Base-by-base conservation (phyloP, 2,888 invertebrate genomes). In the Acrobasis consociella region DNA sequence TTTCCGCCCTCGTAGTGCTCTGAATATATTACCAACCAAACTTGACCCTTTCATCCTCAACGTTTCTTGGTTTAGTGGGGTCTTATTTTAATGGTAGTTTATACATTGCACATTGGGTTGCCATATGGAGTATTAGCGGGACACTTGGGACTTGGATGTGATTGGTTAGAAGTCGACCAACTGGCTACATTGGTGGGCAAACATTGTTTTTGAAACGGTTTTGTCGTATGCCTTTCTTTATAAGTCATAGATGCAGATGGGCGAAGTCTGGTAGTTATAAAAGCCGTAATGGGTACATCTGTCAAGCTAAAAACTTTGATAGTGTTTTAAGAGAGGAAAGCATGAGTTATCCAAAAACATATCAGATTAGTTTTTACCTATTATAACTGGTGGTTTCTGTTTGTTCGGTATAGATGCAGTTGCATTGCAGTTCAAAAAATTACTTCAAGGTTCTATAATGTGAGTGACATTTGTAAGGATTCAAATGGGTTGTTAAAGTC, bases 51-150 rank as follows among this genome's bases (percentile, higher is more conserved):
- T 60, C 62, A 63, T 62, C 62, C 72, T 58, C 53, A 7, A 16
- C 55, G 60, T 37, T 39, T 62, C n/a, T 58, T 46, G 59, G 53
- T 62, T 69, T 66, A 65, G 64, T 71, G 67, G 69, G 86, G 67
- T 82, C 88, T 65, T 38, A 53, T 38, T 22, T 65, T 53, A 66
- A 62, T 86, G 88, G 91, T 80, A 83, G 79, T 85, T 83, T 85
- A 77, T 80, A 74, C 73, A 81, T 83, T 80, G 83, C 81, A 76
- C 78, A 81, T 79, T 80, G 85, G 85, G 82, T 82, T 78, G 91
- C 90, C 92, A 92, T 91, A 91, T 91, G 92, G 89, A 91, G 87
- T 86, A 89, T 91, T 90, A 89, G 87, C 83, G 81, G 83, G 83
- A 87, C 91, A 86, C 90, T 89, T 85, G 89, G 91, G 91, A 91